Percentiles rank a stretch among this genome's conserved stretches.
phyloP scores from a whole-genome alignment of 2,797 vertebrate genomes.

The Limnodromus scolopaceus region DNA sequence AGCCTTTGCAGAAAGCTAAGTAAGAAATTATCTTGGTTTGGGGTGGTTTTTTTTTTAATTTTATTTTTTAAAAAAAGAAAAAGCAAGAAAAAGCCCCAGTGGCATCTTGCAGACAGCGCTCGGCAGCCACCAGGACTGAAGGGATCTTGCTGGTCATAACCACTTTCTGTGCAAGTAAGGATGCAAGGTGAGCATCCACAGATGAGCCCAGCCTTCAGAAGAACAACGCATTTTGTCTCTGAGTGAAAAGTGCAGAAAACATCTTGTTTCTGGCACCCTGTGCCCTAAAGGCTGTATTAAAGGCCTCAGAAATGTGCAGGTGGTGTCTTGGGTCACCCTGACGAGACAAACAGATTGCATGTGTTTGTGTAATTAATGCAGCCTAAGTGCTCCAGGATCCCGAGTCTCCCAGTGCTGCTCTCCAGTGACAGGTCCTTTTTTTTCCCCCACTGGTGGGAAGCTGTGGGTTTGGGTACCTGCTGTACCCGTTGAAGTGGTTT shows the following conservation, averaged over 20 bases:
- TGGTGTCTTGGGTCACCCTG: accelerated
- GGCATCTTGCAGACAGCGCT: not conserved
- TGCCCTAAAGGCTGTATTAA: not conserved
- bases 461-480: not conserved
- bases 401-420: accelerated
- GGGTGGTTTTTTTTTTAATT: no score
- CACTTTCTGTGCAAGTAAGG: not conserved
- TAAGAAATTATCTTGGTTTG: not conserved
- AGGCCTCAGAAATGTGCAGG: not conserved
- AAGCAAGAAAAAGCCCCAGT: not conserved
- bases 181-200: not conserved
- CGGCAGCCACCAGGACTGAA: not conserved
- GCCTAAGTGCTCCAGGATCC: not conserved
- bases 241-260: not conserved
- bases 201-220: not conserved
- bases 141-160: not conserved
- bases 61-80: not conserved
- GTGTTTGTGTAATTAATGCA: not conserved
- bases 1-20: not conserved
- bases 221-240: accelerated
- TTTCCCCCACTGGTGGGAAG: not conserved
- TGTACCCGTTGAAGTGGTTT: no score
- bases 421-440: not conserved
- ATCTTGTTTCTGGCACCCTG: not conserved
- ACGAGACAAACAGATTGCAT: not conserved